Evolutionary conservation across 2,113 vertebrate genomes (phyloP), one percentile per base, ranked within the genome.

Genomic region (Scolopax mira): DNA sequence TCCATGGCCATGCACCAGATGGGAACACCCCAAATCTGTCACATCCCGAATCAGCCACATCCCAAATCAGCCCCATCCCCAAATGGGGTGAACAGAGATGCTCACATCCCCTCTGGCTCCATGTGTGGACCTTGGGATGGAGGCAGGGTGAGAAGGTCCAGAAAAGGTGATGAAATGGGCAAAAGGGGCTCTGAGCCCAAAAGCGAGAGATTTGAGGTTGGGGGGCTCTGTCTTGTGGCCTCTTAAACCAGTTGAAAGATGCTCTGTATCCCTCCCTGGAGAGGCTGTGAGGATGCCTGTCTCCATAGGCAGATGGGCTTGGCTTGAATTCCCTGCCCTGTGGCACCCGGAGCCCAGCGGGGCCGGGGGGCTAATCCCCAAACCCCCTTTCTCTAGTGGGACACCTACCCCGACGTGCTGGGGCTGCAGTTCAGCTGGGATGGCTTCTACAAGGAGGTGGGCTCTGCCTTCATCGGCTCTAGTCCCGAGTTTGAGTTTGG

Each of bases 401-500:
- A 96, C 8, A 90, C 96, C 5, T 99, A 98, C 87, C 99, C 99
- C 0, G 99, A 99, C 0, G 98, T 99, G 25, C 30, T 99, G 91
- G 99, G 98, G 10, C 97, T 99, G 97, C 99, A 99, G 98, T 99
- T 99, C 96, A 97, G 74, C 57, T 99, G 99, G 99, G 98, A 99
- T 0, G 98, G 99, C 16, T 99, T 98, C 95, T 98, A 95, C 92
- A 99, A 99, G 87, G 97, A 99, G 97, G 98, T 99, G 18, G 99
- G 99, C 10, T 98, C 99, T 2, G 97, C 98, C 4, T 97, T 99
- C 96, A 99, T 99, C 3, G 99, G 99, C 96, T 98, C 87, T 97
- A 99, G 99, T 95, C 99, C 99, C 0, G 99, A 99, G 88, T 99
- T 99, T 18, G 99, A 99, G 85, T 98, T 99, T 22, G 98, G 98